Evolutionary conservation across 2,113 vertebrate species (phyloP).

Genomic region (Dicentrarchus labrax): DNA sequence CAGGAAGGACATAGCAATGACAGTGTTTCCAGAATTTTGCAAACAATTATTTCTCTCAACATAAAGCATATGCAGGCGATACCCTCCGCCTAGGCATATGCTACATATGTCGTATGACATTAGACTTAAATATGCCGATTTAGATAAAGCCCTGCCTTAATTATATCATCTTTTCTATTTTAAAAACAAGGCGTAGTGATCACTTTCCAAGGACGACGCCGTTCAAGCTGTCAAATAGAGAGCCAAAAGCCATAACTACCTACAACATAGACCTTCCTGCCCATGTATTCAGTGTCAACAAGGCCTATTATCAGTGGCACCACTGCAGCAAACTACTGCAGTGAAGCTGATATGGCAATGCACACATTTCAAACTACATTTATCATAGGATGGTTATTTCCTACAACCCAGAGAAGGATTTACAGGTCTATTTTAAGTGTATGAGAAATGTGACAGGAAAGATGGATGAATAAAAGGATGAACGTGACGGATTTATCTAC

Average conservation of each 20-base stretch:
- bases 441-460: not conserved
- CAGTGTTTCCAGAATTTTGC: not conserved
- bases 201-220: not conserved
- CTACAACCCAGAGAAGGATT: accelerated
- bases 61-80: not conserved
- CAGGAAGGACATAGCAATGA: slow-evolving; percentile 22
- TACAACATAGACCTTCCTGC: not conserved
- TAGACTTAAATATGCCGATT: not conserved
- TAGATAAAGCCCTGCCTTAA: not conserved
- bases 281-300: slow-evolving; percentile 40
- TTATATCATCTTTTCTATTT: not conserved
- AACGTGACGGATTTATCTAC: not conserved
- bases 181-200: not conserved
- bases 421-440: not conserved
- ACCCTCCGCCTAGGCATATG: not conserved
- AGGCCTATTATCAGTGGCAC: not conserved
- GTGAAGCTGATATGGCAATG: not conserved
- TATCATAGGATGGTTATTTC: accelerated
- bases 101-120: not conserved
- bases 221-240: not conserved
- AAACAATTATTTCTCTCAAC: not conserved
- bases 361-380: not conserved
- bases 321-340: slow-evolving; percentile 59
- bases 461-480: not conserved
- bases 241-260: not conserved